Evolutionary conservation across 2,113 vertebrate species (phyloP).

Genomic region (Antechinus stuartii): DNA sequence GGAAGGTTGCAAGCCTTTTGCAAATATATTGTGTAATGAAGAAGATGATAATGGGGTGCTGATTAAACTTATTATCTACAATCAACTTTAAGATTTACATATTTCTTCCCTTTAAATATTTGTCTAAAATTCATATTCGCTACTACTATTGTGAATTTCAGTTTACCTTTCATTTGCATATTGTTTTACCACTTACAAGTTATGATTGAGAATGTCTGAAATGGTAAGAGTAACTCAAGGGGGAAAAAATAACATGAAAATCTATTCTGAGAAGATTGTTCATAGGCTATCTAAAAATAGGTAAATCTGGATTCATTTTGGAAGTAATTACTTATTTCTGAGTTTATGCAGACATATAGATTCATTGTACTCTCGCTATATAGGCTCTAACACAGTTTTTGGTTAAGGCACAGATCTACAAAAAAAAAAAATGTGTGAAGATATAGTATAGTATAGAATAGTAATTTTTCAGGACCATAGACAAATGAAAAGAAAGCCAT

Average conservation of each 20-base stretch:
- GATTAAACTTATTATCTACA: not conserved
- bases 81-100: not conserved
- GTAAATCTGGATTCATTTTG: constrained; percentile 77
- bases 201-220: constrained; percentile 66
- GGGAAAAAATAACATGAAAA: constrained; percentile 63
- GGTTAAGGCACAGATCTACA: constrained; percentile 69
- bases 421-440: constrained; percentile 58
- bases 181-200: not conserved
- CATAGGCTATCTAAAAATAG: constrained; percentile 67
- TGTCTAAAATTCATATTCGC: not conserved
- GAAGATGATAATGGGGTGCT: not conserved
- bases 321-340: constrained; percentile 69
- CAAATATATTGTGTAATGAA: not conserved
- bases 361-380: constrained; percentile 66
- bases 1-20: not conserved
- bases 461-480: constrained; percentile 52
- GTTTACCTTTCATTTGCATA: not conserved
- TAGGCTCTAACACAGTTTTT: constrained; percentile 74
- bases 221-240: constrained; percentile 58
- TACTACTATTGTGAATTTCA: not conserved
- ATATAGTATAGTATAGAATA: not conserved
- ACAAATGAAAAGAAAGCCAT: constrained; percentile 38
- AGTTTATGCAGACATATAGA: constrained; percentile 70
- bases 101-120: not conserved
- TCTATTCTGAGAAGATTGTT: constrained; percentile 81